These are phyloP conservation scores for Microlaimidae sp. DNA, from an alignment of 2,888 invertebrate species.

Conservation along the genomic window DNA sequence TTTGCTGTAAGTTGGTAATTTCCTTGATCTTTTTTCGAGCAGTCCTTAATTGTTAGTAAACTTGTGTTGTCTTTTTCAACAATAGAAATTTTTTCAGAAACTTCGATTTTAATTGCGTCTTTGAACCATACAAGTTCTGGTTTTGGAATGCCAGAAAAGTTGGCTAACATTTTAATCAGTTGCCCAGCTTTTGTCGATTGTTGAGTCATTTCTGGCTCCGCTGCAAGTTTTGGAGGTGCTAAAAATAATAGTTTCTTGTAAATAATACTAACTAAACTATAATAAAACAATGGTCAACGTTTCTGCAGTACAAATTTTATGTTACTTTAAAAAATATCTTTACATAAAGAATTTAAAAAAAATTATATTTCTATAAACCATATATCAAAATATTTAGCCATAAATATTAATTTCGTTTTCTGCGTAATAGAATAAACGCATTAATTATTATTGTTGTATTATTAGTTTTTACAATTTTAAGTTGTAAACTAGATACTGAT, in stretches of 20 bases:
- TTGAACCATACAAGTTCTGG: background rate
- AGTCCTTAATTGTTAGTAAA: slow-evolving; percentile 11
- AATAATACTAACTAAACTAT: too few relatives aligned
- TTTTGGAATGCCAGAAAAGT: background rate
- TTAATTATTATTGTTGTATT: too few relatives aligned
- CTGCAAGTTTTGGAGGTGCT: background rate
- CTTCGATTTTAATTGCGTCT: background rate
- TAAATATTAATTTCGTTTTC: too few relatives aligned
- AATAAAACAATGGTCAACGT: background rate
- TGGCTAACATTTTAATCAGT: background rate
- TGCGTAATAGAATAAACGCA: too few relatives aligned
- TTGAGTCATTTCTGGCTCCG: background rate
- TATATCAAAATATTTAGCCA: too few relatives aligned
- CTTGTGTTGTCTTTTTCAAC: background rate
- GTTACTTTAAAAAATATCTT: too few relatives aligned
- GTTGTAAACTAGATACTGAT: too few relatives aligned
- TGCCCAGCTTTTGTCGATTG: background rate
- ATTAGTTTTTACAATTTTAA: too few relatives aligned
- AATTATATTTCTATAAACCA: too few relatives aligned
- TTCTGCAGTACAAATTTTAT: too few relatives aligned
- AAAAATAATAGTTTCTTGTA: too few relatives aligned
- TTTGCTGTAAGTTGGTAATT: slow-evolving; percentile 26
- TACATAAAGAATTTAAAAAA: too few relatives aligned
- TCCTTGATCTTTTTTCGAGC: slow-evolving; percentile 26
- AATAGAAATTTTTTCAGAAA: background rate